Percentiles rank a stretch among this genome's conserved stretches.
These are phyloP conservation scores for Epinotia nisella DNA, from an alignment of 2,888 invertebrate species.

Conservation along the genomic window DNA sequence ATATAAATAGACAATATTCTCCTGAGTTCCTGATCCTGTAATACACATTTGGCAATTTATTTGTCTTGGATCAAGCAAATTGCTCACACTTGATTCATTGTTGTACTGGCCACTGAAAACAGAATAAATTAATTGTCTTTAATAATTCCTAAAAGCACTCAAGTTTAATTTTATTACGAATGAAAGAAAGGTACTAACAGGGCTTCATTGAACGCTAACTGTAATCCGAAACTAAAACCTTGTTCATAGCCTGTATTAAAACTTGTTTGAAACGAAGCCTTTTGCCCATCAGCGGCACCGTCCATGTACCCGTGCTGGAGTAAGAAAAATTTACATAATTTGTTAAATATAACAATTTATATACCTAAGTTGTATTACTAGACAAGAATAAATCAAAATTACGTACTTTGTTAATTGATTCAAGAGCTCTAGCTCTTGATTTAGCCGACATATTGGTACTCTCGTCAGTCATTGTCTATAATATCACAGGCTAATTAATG, in stretches of 20 bases:
- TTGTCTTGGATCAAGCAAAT: constrained; percentile 55
- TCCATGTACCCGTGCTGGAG: constrained; percentile 87
- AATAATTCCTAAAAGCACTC: constrained; percentile 23
- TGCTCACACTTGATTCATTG: constrained; percentile 15
- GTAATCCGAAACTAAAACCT: constrained; percentile 86
- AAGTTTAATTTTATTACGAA: background rate
- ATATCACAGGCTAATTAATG: no score
- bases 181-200: constrained; percentile 23
- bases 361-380: background rate
- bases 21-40: constrained; percentile 55
- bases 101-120: constrained; percentile 51
- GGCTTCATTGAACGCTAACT: constrained; percentile 75
- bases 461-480: constrained; percentile 55
- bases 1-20: constrained; percentile 67
- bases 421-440: constrained; percentile 63
- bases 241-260: constrained; percentile 89
- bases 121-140: constrained; percentile 22
- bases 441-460: constrained; percentile 58
- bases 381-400: background rate
- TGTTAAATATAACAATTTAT: background rate
- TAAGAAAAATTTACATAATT: background rate
- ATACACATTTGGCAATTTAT: constrained; percentile 75
- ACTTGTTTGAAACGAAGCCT: constrained; percentile 86
- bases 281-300: constrained; percentile 87
- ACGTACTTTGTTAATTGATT: constrained; percentile 64